phyloP scores from a whole-genome alignment of 2,113 vertebrate genomes.

The Myrmecophaga tridactyla region DNA sequence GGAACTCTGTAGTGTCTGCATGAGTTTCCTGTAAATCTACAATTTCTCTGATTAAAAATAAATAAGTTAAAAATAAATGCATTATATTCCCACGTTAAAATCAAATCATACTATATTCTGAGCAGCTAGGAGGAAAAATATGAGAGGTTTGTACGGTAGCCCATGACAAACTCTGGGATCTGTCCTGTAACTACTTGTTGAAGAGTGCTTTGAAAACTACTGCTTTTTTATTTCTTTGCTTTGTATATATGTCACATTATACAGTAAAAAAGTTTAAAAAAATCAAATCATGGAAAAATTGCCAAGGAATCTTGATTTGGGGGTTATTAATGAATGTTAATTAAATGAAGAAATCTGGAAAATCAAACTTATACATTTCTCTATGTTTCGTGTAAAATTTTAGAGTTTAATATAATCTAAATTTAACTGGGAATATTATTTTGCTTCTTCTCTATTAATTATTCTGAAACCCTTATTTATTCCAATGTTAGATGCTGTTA shows the following conservation, averaged over 20 bases:
- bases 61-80: not conserved
- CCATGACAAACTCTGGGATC: no score
- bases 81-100: not conserved
- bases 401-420: not conserved
- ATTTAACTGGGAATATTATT: not conserved
- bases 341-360: conserved; percentile 8
- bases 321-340: not conserved
- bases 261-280: no score
- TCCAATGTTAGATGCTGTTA: not conserved
- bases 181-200: no score
- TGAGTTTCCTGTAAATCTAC: no score
- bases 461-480: not conserved
- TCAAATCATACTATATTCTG: no score
- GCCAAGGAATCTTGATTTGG: not conserved
- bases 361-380: not conserved
- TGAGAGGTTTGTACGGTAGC: no score
- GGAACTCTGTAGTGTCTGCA: no score
- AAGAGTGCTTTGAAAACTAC: no score
- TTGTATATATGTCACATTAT: no score
- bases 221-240: no score
- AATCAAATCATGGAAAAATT: not conserved
- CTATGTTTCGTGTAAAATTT: not conserved
- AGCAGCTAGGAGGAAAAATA: no score
- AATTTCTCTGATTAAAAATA: not conserved
- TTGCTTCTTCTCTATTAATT: not conserved